Evolutionary conservation across 2,888 invertebrate genomes (phyloP), one percentile per base, ranked within the genome.

Genomic region (Acleris literana): DNA sequence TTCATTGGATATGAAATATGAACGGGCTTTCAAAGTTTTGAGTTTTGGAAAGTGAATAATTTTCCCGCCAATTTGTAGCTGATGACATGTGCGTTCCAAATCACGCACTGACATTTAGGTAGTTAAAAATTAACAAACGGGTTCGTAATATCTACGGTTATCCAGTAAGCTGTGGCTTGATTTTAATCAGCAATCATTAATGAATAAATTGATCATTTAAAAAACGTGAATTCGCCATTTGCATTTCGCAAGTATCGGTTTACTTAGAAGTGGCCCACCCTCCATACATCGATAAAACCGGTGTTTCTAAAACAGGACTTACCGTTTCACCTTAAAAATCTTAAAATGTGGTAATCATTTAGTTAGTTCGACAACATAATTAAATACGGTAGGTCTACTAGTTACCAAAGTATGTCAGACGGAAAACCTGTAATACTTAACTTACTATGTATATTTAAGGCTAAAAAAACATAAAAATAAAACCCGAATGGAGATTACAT

Each of bases 281-380:
- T 51, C 51, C 49, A 65, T 61, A 56, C 44, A 55, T 29, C 33
- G 25, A 17, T n/a, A 9, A 20, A 57, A 66, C 61, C 25, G 66
- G 66, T 66, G 29, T 25, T 51, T 16, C 46, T 57, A 66, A 57
- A 66, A 62, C 66, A 62, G 66, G 62, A 57, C 66, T 62, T 62
- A 53, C 61, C 61, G 57, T 66, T 61, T 61, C 46, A 57, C 22
- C 22, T 66, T 52, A 60, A 7, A 44, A 61, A 18, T 17, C n/a
- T 53, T 29, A 39, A 66, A 61, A 22, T 29, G 18, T 55, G 13
- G 60, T 60, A 43, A 60, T 22, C 22, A 18, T 55, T 18, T 39
- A 39, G 39, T 39, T 9, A 13, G 29, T 44, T 49, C 18, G 39
- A 65, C 49, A 49, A 60, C 49, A 55, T 64, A 59, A 39, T 59